Evolutionary conservation across 2,888 invertebrate species (phyloP).

Genomic region (Leptinotarsa peninsularis): DNA sequence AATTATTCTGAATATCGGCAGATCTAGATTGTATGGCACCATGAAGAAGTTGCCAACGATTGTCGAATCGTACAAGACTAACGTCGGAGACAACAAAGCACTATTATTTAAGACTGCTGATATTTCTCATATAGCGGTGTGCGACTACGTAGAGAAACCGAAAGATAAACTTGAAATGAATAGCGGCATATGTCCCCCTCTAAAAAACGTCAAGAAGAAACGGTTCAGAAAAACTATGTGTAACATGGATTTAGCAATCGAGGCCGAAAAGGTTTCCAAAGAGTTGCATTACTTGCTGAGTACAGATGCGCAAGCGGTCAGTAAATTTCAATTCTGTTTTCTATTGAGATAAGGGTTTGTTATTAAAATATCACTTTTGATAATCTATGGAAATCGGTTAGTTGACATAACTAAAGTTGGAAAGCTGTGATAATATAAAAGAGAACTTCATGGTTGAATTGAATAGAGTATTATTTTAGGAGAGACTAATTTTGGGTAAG

Average conservation of each 20-base stretch:
- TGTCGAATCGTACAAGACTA: constrained; percentile 76
- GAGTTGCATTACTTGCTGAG: constrained; percentile 74
- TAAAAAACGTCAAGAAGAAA: constrained; percentile 77
- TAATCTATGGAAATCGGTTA: background rate
- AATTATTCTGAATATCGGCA: constrained; percentile 70
- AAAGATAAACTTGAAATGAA: constrained; percentile 61
- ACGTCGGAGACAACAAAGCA: constrained; percentile 71
- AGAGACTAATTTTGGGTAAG: no score
- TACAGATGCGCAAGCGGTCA: constrained; percentile 74
- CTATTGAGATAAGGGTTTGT: background rate
- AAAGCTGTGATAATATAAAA: no score
- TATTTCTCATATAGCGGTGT: constrained; percentile 73
- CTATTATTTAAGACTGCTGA: constrained; percentile 78
- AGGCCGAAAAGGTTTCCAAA: constrained; percentile 76
- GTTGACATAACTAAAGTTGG: background rate
- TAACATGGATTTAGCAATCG: constrained; percentile 74
- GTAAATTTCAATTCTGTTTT: constrained; percentile 40
- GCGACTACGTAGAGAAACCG: constrained; percentile 66
- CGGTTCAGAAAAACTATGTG: constrained; percentile 74
- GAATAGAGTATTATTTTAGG: no score
- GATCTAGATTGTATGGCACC: constrained; percentile 69
- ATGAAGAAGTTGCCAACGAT: constrained; percentile 75
- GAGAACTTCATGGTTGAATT: no score
- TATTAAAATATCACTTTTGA: background rate
- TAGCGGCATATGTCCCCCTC: constrained; percentile 77